Evolutionary conservation across 1,140 invertebrate species (phyloP), one percentile per base, ranked within the genome.

Genomic region (Tetramorium simillimum): DNA sequence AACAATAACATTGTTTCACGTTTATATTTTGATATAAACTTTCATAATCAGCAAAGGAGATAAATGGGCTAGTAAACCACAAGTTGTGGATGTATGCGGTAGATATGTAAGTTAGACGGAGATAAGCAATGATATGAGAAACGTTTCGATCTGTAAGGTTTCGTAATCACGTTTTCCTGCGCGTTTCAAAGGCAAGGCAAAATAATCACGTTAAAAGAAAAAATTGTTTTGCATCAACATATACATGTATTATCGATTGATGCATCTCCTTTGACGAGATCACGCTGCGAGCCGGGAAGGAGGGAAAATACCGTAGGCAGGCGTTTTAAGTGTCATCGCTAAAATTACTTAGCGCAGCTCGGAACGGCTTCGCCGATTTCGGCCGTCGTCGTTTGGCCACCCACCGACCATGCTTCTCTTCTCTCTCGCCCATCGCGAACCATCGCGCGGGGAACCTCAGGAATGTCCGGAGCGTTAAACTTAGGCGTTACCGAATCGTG

Each of bases 271-370:
- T 33, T 40, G 53, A n/a, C 58, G 51, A 86, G 67, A 88, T 86
- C 72, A 67, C 53, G 49, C 24, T 53, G 51, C 33, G 21, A 70
- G 82, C 33, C 33, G 33, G 33, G 33, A 33, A 87, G 33, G 60
- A 76, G 12, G 10, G 43, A 69, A 37, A 58, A 60, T 67, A 86
- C 43, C 53, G 85, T 56, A 81, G 76, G 65, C 65, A 72, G 63
- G 46, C 75, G 67, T 24, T 24, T 73, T 58, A 72, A 78, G 89
- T 92, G 91, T 93, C 93, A 93, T 93, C 92, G 92, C 93, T 93
- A 93, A 93, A 93, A 92, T 93, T 87, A 91, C 81, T 88, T 81
- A 73, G 85, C 12, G 62, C 63, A 86, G 73, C 90, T 49, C 49
- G 63, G 33, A 73, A 75, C 62, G 73, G 43, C 65, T 69, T 49